Base-by-base conservation (phyloP, 2,113 vertebrate species). In the Sturnira hondurensis region DNA sequence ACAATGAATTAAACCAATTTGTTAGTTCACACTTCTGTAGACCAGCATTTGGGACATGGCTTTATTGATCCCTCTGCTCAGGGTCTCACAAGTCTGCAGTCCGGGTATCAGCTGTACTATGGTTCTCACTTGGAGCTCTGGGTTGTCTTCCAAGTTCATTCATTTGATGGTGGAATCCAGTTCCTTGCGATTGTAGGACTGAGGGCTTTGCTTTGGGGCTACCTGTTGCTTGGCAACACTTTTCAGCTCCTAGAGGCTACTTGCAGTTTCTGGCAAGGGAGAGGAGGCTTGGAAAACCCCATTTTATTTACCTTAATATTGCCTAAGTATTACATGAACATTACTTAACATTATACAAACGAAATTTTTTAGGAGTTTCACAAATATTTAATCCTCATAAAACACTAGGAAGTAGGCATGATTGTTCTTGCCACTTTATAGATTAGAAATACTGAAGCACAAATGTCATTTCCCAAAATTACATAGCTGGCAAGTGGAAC, bases 251-350 rank as follows among this genome's bases (percentile, higher is more conserved):
- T 47, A 36, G 14, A 20, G 9, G 7, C 56, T 61, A 3, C 28
- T 19, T 1, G 0, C 3, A 16, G 4, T n/a, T 52, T 14, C 17
- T n/a, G 4, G 33, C 26, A 2, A 13, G 43, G 1, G 3, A 28
- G 6, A 8, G 20, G 9, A 81, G 33, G 94, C 16, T 24, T 89
- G 22, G 52, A 63, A 94, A 76, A 86, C 4, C 77, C 74, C n/a
- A 58, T 24, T 33, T 61, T 36, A 9, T 47, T 8, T 20, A 36
- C 22, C 41, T 70, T 68, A 38, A 41, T 68, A 19, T 22, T 52
- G 33, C 12, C 36, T 85, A 58, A 24, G 61, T 89, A 50, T 71
- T 54, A 86, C 7, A 19, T 38, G 33, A 76, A 41, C 16, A 68
- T 36, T 94, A 41, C 67, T n/a, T n/a, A 78, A 54, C 33, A 15